A percentile compares a stretch with the other conserved stretches of the same genome.
These are phyloP conservation scores for Coremacera marginata DNA, from an alignment of 2,888 invertebrate species.

Conservation along the genomic window DNA sequence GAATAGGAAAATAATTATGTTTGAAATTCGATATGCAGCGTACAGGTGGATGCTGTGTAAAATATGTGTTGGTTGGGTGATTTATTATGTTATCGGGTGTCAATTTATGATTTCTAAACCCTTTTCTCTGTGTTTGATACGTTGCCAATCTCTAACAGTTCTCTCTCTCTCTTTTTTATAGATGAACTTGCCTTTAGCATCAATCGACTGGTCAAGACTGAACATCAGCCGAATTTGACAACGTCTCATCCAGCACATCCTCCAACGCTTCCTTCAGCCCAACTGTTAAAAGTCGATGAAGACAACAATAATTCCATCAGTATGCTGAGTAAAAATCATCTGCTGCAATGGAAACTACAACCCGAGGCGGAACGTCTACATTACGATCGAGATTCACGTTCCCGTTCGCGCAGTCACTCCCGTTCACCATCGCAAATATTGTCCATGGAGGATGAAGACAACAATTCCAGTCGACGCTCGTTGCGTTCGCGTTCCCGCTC, in stretches of 20 bases:
- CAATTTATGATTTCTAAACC: slow-evolving; percentile 20
- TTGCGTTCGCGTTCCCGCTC: slow-evolving; percentile 58
- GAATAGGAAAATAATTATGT: slow-evolving; percentile 68
- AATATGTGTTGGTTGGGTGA: background rate
- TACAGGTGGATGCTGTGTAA: slow-evolving; percentile 44
- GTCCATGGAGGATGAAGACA: slow-evolving; percentile 60
- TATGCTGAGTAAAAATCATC: slow-evolving; percentile 66
- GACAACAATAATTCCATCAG: slow-evolving; percentile 65
- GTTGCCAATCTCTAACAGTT: background rate
- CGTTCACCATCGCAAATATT: slow-evolving; percentile 59
- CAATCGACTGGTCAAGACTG: slow-evolving; percentile 77
- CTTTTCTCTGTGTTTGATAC: background rate
- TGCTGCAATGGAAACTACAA: slow-evolving; percentile 51
- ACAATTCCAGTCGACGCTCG: slow-evolving; percentile 52
- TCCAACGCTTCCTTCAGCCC: slow-evolving; percentile 30
- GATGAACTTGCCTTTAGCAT: slow-evolving; percentile 89
- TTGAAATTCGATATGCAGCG: slow-evolving; percentile 64
- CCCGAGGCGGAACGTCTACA: slow-evolving; percentile 17
- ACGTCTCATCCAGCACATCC: slow-evolving; percentile 65
- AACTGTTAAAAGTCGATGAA: slow-evolving; percentile 48
- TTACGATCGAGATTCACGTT: slow-evolving; percentile 61
- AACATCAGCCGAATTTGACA: slow-evolving; percentile 71
- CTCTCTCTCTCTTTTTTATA: slow-evolving; percentile 67
- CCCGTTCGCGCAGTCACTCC: slow-evolving; percentile 64
- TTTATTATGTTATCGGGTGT: slow-evolving; percentile 26